Percentiles rank a stretch among this genome's conserved stretches.
These are phyloP conservation scores for Itoplectis maculator DNA, from an alignment of 2,888 invertebrate genomes.

Conservation along the genomic window DNA sequence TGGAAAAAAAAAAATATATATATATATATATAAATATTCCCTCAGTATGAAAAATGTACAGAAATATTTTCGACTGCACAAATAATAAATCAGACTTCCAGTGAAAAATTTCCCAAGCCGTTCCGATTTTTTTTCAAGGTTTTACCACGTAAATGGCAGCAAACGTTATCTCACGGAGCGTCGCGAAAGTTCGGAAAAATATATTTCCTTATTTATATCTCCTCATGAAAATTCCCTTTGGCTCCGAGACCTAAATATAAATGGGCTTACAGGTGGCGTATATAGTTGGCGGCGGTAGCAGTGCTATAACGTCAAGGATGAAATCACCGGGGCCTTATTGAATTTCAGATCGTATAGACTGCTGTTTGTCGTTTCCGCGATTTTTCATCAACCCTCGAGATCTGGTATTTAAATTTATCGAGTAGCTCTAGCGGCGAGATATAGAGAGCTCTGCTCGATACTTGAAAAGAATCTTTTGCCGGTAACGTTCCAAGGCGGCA, in stretches of 20 bases:
- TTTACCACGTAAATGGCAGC: slow-evolving; percentile 1
- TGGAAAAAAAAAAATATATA: too few species aligned
- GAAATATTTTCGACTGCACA: too few species aligned
- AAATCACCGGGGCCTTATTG: slow-evolving; percentile 60
- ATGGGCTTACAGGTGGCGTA: slow-evolving; percentile 3
- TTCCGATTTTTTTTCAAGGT: too few species aligned
- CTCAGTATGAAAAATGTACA: too few species aligned
- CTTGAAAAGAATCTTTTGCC: slow-evolving; percentile 63
- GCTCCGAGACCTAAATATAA: slow-evolving; percentile 26
- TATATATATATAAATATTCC: too few species aligned
- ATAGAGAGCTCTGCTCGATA: slow-evolving; percentile 47
- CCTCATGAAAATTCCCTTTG: slow-evolving; percentile 50
- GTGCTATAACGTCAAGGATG: slow-evolving; percentile 52
- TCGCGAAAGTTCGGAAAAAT: slow-evolving; percentile 14
- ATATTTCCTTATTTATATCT: slow-evolving; percentile 35
- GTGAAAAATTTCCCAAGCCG: too few species aligned
- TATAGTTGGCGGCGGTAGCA: slow-evolving; percentile 4
- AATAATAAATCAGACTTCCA: too few species aligned
- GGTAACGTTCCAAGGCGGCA: slow-evolving; percentile 49
- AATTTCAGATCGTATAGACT: slow-evolving; percentile 68
- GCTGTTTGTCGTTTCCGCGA: slow-evolving; percentile 65
- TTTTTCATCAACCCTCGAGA: slow-evolving; percentile 69
- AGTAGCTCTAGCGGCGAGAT: slow-evolving; percentile 39
- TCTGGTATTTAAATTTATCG: slow-evolving; percentile 68
- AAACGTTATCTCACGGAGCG: neutral